Conservation (phyloP, 2,113 vertebrate genomes). For the Melanocharis versteri region DNA sequence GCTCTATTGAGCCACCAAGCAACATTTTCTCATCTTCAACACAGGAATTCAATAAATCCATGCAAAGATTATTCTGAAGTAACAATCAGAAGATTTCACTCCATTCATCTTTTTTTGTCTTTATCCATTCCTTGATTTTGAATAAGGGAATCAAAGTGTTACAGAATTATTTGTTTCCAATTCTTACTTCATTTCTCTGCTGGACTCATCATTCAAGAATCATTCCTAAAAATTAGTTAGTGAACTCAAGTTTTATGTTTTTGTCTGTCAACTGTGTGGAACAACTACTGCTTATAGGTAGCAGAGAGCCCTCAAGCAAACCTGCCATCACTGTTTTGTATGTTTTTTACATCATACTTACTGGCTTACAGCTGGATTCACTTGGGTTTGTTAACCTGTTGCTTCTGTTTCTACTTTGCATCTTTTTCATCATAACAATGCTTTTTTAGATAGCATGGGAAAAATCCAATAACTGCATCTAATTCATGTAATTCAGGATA, state of each 20-base stretch:
- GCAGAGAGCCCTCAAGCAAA: not conserved
- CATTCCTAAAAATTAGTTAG: not conserved
- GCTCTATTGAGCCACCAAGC: not conserved
- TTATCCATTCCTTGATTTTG: not conserved
- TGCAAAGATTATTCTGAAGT: not conserved
- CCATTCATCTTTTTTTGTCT: not conserved
- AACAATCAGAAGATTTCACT: not conserved
- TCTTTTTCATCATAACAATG: not conserved
- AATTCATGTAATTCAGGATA: not conserved
- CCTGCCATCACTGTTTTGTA: not conserved
- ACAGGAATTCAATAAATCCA: not conserved
- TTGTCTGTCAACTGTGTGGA: not conserved
- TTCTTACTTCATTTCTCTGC: not conserved
- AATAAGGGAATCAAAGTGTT: not conserved
- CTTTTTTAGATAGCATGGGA: not conserved
- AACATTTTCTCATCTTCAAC: not conserved
- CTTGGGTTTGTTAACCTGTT: not conserved
- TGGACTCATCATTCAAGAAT: not conserved
- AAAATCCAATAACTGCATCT: not conserved
- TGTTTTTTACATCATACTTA: not conserved
- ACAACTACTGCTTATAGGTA: not conserved
- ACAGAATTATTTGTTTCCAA: not conserved
- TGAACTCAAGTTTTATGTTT: not conserved
- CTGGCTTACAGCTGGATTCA: not conserved
- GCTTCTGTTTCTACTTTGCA: not conserved